These are phyloP conservation scores for Etheostoma cragini DNA, from an alignment of 2,113 vertebrate species.

Conservation along the genomic window DNA sequence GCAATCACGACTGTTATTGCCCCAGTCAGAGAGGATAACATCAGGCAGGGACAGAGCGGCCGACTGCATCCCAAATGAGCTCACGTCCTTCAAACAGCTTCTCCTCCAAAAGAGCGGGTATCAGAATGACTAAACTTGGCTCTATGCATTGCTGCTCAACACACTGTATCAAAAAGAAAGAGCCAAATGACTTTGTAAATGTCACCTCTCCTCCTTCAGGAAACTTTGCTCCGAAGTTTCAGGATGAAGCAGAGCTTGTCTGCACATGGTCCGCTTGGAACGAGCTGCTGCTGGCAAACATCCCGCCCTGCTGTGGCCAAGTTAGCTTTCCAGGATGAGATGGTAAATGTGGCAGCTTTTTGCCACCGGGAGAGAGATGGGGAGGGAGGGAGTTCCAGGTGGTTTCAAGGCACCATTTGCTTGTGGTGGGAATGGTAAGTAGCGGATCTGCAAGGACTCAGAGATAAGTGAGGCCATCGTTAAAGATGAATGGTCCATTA, in stretches of 20 bases:
- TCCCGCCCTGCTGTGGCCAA: slow-evolving; percentile 63
- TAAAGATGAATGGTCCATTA: slow-evolving; percentile 76
- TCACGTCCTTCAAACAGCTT: slow-evolving; percentile 73
- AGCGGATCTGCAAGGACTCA: slow-evolving; percentile 66
- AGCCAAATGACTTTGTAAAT: slow-evolving; percentile 69
- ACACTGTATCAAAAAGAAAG: slow-evolving; percentile 49
- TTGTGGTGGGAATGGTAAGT: slow-evolving; percentile 76
- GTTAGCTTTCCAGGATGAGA: slow-evolving; percentile 67
- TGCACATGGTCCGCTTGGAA: slow-evolving; percentile 62
- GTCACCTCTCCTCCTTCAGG: slow-evolving; percentile 41
- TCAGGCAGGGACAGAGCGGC: slow-evolving; percentile 65
- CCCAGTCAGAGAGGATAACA: slow-evolving; percentile 71
- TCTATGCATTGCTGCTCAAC: slow-evolving; percentile 26
- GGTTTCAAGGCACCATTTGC: slow-evolving; percentile 71
- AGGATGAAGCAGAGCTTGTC: slow-evolving; percentile 53
- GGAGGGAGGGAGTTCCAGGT: slow-evolving; percentile 64
- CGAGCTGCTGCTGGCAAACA: slow-evolving; percentile 57
- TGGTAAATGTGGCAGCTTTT: slow-evolving; percentile 73
- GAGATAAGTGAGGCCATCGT: slow-evolving; percentile 79
- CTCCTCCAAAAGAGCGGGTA: slow-evolving; percentile 30
- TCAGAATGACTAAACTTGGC: slow-evolving; percentile 56
- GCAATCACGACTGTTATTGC: slow-evolving; percentile 65
- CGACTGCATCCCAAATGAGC: slow-evolving; percentile 72
- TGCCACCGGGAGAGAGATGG: slow-evolving; percentile 60
- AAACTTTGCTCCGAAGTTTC: slow-evolving; percentile 59